Base-by-base conservation (phyloP, 1,140 invertebrate genomes). In the Brachionus plicatilis region DNA sequence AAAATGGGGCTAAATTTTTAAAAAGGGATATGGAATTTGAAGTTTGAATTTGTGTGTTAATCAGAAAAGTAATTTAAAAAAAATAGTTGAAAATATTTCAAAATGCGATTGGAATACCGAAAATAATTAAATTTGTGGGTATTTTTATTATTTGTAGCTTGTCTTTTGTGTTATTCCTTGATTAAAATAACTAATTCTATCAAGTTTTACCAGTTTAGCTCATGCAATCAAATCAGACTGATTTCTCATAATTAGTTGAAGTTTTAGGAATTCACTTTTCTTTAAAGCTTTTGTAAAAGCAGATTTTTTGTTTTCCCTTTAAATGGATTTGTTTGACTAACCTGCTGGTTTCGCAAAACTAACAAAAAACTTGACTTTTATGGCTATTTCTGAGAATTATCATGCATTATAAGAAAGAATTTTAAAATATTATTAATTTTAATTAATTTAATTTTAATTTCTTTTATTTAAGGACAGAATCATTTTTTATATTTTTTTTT, bases 281-380 rank as follows among this genome's bases (percentile, higher is more conserved):
- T 60, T 20, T 60, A 60, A 60, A 60, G 53, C 53, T 60, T 60
- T 60, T 60, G 53, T 60, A n/a, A 60, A 60, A 60, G 4, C 53
- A 60, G 53, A 60, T 3, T 60, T 60, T 60, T 68, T 68, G 27
- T 68, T 41, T 68, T 68, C 66, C 27, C 5, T 33, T 37, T 68
- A 27, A 20, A 20, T 41, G 8, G 14, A 72, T 20, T 72, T 72
- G n/a, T 72, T 72, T 72, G 68, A 72, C 68, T 72, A 72, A 72
- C 68, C 68, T 72, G 68, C 43, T 72, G 68, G n/a, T 43, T 43
- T 41, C 11, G 14, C n/a, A 43, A 20, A 43, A 43, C 41, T 41
- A 1, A 72, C 43, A 43, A 43, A 43, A 43, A 72, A 11, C 17
- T n/a, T 41, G 17, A 41, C 41, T 72, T 72, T 41, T 72, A 41